phyloP scores from a whole-genome alignment of 30 jellyfish, hydroid and myxozoan genomes.

The Hydractinia symbiolongicarpus region DNA sequence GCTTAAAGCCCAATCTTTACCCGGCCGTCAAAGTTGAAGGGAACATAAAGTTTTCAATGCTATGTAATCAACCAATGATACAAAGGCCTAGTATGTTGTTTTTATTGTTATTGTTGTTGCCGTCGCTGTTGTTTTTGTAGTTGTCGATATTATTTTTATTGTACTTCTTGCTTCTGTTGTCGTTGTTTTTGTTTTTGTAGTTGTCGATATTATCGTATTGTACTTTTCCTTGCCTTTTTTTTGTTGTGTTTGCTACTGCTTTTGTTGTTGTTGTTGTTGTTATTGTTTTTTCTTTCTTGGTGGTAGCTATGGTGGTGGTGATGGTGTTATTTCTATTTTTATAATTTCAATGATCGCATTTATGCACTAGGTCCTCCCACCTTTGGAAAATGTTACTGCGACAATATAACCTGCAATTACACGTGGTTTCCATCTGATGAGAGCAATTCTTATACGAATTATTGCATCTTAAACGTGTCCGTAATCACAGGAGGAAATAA shows the following conservation, averaged over 20 bases:
- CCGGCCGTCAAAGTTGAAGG: conserved; percentile 5
- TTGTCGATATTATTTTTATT: too few species aligned
- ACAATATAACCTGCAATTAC: conserved; percentile 20
- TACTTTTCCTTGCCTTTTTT: not conserved
- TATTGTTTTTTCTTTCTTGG: too few species aligned
- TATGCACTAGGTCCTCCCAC: conserved; percentile 3
- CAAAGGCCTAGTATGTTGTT: not conserved
- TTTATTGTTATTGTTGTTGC: not conserved
- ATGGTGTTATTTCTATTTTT: not conserved
- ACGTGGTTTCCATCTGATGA: conserved; percentile 6
- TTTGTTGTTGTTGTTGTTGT: too few species aligned
- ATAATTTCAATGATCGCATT: not conserved
- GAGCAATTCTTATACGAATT: conserved; percentile 9
- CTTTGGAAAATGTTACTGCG: conserved; percentile 19
- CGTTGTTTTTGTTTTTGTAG: not conserved
- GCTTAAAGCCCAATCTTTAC: not conserved
- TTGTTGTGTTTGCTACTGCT: not conserved
- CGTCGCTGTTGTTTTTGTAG: too few species aligned
- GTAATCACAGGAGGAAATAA: not conserved
- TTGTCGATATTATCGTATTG: too few species aligned
- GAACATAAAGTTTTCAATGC: not conserved
- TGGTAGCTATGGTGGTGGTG: too few species aligned
- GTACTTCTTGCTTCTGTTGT: too few species aligned
- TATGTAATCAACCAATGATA: conserved; percentile 1
- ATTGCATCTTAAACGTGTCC: conserved; percentile 5